Percentiles rank a stretch among this genome's conserved stretches.
These are phyloP conservation scores for Pyxicephalus adspersus DNA, from an alignment of 2,113 vertebrate species.

Conservation along the genomic window DNA sequence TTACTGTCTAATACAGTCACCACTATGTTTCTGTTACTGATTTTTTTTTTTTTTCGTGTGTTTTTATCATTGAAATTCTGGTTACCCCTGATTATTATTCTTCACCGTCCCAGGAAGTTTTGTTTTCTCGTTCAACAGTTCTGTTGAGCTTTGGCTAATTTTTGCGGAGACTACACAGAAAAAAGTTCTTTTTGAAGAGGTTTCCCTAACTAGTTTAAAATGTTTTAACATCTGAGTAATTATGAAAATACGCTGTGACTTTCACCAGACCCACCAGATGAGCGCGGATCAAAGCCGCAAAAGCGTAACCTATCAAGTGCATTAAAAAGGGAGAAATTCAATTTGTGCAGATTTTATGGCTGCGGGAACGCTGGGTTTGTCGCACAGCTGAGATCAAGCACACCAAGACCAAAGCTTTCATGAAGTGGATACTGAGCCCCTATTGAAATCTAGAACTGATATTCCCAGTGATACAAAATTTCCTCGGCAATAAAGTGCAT, in stretches of 20 bases:
- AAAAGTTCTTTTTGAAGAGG: constrained; percentile 8
- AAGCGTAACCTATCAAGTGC: neutral
- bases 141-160: neutral
- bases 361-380: neutral
- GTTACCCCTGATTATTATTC: no score
- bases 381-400: neutral
- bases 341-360: neutral
- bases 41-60: no score
- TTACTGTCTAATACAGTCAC: no score
- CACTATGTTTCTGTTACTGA: no score
- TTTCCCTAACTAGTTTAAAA: neutral
- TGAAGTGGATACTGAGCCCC: no score
- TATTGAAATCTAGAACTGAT: neutral
- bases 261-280: neutral
- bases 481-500: no score
- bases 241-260: neutral
- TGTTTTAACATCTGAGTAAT: neutral
- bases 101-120: no score
- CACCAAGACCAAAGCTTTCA: neutral
- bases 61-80: no score
- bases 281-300: constrained; percentile 14
- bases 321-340: neutral
- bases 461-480: neutral
- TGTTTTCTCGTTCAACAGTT: neutral
- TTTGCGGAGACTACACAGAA: no score